Evolutionary conservation across 2,888 invertebrate species (phyloP), one percentile per base, ranked within the genome.

Genomic region (Bombylius discolor): DNA sequence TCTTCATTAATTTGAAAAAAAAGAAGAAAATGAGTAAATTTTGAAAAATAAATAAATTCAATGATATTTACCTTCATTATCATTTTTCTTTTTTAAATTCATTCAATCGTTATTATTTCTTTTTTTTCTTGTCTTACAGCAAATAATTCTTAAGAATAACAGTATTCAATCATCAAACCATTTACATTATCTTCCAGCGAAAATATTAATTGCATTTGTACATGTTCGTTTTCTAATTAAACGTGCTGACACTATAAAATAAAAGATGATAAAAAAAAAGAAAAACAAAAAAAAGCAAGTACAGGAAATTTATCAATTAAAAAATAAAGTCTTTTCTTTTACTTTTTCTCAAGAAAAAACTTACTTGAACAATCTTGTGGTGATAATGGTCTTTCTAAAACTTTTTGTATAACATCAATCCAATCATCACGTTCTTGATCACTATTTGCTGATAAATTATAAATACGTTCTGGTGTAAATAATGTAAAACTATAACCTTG

Each of bases 401-500:
- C 84, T 65, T 79, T 79, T 66, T 87, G 83, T 61, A 92, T 78
- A 36, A 83, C 84, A 46, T 80, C 79, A 56, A 92, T 85, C 92
- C 92, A 93, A 56, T 84, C 81, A 58, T 85, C 83, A 61, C 89
- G 76, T 62, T 91, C 91, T 49, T 84, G 82, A 64, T 87, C 84
- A 3, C 81, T 82, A 61, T 82, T 81, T 14, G 91, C 87, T 3
- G 87, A 87, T 56, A 90, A 74, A 66, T 87, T 83, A 72, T 82
- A 90, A 47, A 81, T 81, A 55, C 89, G 75, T 58, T 87, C 87
- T 0, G 89, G 91, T 1, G 91, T 92, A 60, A 83, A 82, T 51
- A 92, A 77, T 49, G 89, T 87, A 75, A 93, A 92, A 44, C 87
- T 83, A 67, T 84, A 89, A 3, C 87, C 82, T 64, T 88, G 85